A percentile compares a stretch with the other conserved stretches of the same genome.
Evolutionary conservation across 2,113 vertebrate species (phyloP).

Genomic region (Phocoena sinus): DNA sequence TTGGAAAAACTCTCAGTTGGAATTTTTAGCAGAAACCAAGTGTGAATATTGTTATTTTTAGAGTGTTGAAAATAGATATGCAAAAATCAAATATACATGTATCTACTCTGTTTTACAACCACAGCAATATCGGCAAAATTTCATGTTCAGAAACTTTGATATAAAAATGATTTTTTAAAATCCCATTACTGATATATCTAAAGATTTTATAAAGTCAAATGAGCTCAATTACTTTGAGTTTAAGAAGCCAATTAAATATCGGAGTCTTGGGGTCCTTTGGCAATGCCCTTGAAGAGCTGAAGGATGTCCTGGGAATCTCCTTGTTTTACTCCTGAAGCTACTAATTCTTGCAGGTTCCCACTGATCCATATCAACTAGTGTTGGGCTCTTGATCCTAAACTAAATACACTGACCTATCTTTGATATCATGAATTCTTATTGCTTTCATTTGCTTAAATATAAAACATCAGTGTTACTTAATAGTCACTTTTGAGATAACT

Average conservation of each 20-base stretch:
- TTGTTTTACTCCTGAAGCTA: not conserved
- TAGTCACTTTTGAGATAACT: not conserved
- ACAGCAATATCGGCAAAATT: conserved; percentile 14
- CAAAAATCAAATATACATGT: not conserved
- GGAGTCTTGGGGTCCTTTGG: not conserved
- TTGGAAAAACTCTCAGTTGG: not conserved
- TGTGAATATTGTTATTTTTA: conserved; percentile 29
- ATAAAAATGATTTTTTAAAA: not conserved
- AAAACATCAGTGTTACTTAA: not conserved
- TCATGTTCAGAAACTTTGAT: not conserved
- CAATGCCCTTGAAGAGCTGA: not conserved
- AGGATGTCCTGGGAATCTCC: not conserved
- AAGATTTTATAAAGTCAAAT: conserved; percentile 38
- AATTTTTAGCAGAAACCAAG: not conserved
- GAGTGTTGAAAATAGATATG: not conserved
- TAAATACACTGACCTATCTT: not conserved
- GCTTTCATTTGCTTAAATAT: conserved; percentile 1
- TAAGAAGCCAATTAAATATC: conserved; percentile 25
- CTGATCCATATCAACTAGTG: not conserved
- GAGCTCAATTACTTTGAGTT: not conserved
- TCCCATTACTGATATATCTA: not conserved
- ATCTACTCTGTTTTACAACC: not conserved
- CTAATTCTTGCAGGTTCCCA: not conserved
- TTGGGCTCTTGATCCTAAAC: not conserved
- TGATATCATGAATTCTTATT: not conserved